Evolutionary conservation across 64 coral and sea anemone genomes (phyloP).

Genomic region (Exaiptasia diaphana): DNA sequence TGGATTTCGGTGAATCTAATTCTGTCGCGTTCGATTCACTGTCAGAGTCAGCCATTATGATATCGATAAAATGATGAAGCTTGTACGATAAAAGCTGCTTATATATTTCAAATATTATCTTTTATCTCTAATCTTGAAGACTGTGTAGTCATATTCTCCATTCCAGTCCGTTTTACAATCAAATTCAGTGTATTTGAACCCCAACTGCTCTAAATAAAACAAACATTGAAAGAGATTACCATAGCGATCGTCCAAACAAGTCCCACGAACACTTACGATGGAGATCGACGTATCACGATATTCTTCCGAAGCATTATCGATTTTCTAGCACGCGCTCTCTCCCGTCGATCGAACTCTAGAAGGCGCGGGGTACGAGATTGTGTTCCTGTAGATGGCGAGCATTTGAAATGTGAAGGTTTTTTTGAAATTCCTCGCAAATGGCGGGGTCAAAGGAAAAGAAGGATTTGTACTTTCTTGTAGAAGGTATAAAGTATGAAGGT

Average conservation of each 20-base stretch:
- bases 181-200: no score
- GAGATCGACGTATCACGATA: no score
- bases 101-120: no score
- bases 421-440: slow-evolving; percentile 52
- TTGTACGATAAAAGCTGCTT: neutral
- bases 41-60: neutral
- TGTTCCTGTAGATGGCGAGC: slow-evolving; percentile 80
- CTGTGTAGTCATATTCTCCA: no score
- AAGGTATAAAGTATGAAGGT: slow-evolving; percentile 77
- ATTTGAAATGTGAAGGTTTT: slow-evolving; percentile 8
- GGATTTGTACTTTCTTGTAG: slow-evolving; percentile 57
- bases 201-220: neutral
- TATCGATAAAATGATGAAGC: neutral
- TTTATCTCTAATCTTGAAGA: no score
- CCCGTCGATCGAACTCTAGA: no score
- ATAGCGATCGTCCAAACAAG: slow-evolving; percentile 2
- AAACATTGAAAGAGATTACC: neutral
- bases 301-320: no score
- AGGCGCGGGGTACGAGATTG: no score
- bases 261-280: neutral
- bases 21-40: no score
- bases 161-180: no score
- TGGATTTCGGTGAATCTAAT: neutral
- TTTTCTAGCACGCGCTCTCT: no score
- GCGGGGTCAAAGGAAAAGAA: slow-evolving; percentile 37